Evolutionary conservation across 2,888 invertebrate genomes (phyloP).

Genomic region (Amphimallon solstitiale): DNA sequence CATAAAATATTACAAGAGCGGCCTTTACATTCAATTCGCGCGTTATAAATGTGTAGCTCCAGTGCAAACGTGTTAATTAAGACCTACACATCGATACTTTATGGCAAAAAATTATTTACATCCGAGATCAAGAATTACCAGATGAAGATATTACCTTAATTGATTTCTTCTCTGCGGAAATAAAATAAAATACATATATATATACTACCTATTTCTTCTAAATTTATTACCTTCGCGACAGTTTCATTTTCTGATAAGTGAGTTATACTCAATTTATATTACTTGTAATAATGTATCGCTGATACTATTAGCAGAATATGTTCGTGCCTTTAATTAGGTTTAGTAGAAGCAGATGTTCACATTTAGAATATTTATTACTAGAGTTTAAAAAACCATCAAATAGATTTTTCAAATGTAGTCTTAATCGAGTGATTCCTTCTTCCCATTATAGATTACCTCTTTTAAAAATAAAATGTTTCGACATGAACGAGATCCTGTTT

Average conservation of each 20-base stretch:
- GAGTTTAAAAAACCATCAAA: no score
- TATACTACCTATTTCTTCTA: conserved; percentile 5
- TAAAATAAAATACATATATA: no score
- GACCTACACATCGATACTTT: conserved; percentile 47
- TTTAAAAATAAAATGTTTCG: no score
- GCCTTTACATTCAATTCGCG: conserved; percentile 54
- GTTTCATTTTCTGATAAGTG: conserved; percentile 24
- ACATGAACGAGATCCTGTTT: no score
- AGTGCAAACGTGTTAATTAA: conserved; percentile 57
- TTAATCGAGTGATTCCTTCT: no score
- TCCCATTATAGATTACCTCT: no score
- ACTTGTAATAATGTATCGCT: conserved; percentile 9
- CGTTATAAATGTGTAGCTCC: conserved; percentile 54
- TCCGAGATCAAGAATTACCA: no score
- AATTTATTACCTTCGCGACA: conserved; percentile 21
- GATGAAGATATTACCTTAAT: no score
- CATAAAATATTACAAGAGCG: conserved; percentile 55
- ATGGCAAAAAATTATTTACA: no score
- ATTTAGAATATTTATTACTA: not conserved
- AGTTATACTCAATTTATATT: conserved; percentile 6
- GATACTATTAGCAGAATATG: not conserved
- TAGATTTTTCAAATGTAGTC: no score
- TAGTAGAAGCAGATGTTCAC: not conserved
- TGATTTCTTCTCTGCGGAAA: no score
- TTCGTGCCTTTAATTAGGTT: conserved; percentile 13